Evolutionary conservation across 2,888 invertebrate species (phyloP), one percentile per base, ranked within the genome.

Genomic region (Frankliniella fusca): DNA sequence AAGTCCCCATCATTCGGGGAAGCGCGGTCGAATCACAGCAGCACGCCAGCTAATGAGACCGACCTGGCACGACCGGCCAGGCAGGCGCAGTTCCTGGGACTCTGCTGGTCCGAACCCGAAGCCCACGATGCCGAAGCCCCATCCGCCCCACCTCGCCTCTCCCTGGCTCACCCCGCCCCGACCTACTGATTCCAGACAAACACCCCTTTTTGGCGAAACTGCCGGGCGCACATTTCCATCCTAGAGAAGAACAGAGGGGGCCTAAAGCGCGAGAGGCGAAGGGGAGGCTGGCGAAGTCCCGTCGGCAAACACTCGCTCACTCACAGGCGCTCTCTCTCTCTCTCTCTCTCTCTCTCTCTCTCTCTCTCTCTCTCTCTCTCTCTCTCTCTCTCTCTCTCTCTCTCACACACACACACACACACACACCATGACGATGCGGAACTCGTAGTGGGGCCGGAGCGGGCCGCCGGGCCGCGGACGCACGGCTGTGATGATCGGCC

Each of bases 401-500:
- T 10, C 54, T 10, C 7, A 12, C 54, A 8, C 54, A 54, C 54
- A 54, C 54, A 61, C 61, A 12, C 61, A 18, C 61, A 61, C 61
- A 3, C 61, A 61, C 61, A 61, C 61, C 61, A 61, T 61, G 61
- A 61, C 61, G 61, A n/a, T 61, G 61, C 61, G 61, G 61, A 61
- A 61, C 61, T 61, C n/a, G 61, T 20, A 61, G 61, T n/a, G n/a
- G 61, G 61, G 61, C 61, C 18, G 61, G 61, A 15, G 61, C 11
- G 7, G 61, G 61, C 15, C 54, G 61, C 18, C 61, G 15, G 61
- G 61, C 15, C 18, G 61, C 61, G 15, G 61, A 18, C 54, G 54
- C 38, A 38, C 61, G 70, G 70, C 70, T 76, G 27, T 76, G 70
- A 27, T 27, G 70, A 27, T 76, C 70, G 70, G 70, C 70, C 70